Base-by-base conservation (phyloP, 2,888 invertebrate species). In the Drosophila eohydei region DNA sequence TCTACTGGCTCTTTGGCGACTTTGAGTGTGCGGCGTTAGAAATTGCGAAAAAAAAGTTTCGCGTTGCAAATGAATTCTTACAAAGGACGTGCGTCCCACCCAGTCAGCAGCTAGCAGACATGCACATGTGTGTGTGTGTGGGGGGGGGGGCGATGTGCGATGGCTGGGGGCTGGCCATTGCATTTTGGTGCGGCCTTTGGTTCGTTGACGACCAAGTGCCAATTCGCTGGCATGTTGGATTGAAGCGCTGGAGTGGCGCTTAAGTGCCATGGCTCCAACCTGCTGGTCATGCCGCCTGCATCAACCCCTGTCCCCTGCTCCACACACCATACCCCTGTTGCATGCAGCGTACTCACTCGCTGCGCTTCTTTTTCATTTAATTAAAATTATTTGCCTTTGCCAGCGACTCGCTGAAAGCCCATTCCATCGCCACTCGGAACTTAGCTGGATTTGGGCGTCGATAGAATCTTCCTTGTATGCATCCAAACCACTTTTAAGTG, bases 11-110 rank as follows among this genome's bases (percentile, higher is more conserved):
- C 79, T 82, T 82, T 83, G 81, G 80, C 74, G 88, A 86, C 86
- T 86, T 79, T 81, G 84, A 87, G 86, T 84, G 81, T 78, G 74
- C 76, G 87, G 86, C 86, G 86, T 87, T 87, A 87, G 86, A 87
- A 87, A 83, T 88, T 88, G 61, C 75, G 89, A 87, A 88, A 87
- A 87, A 86, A 87, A 87, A 88, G 84, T 85, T 88, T 77, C 80
- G 88, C 88, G 74, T 73, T 81, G 84, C 83, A 85, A 85, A 88
- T 85, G 83, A 88, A 85, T 85, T 85, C 84, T 85, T 85, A 85
- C 84, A 85, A 85, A 85, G 84, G 84, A 85, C 81, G 70, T 57
- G 81, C 73, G 54, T 73, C 69, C 69, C 68, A 56, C 43, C 70
- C 68, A 68, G 50, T 50, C 26, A 34, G 40, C 46, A 50, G 40